Base-by-base conservation (phyloP, 2,113 vertebrate genomes). In the Silurus asotus region DNA sequence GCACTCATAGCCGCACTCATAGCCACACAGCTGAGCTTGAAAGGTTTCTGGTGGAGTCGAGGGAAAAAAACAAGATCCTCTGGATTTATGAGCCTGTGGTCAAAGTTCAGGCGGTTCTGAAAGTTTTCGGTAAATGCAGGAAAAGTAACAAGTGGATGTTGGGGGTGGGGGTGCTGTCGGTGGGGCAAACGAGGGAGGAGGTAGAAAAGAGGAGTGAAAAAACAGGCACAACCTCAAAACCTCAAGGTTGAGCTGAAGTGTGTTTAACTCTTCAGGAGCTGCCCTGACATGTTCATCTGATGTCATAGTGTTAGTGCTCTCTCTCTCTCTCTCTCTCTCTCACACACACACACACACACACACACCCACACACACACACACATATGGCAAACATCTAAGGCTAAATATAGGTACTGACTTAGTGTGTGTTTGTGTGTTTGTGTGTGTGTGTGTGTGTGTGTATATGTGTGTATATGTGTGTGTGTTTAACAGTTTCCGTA, bases 81-180 rank as follows among this genome's bases (percentile, higher is more conserved):
- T 37, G 17, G 19, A 58, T 67, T 81, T 64, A 53, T 5, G 45
- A 25, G 5, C 10, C 37, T 72, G 67, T 37, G 37, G 37, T 37
- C 37, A 37, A 37, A 9, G 48, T 51, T 25, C 2, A 25, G 53
- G 55, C 25, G 74, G 55, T 65, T 72, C 53, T 58, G 19, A 8
- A 10, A 13, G 69, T 76, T 89, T 84, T 84, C 67, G 10, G 67
- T 81, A 88, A 88, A 86, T 77, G n/a, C 25, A 5, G 23, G 56
- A 77, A 64, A 80, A 69, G 11, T 15, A 53, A n/a, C 83, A 76
- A 45, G 49, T 75, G 59, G 49, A 6, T 49, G n/a, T 13, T 17
- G 45, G 56, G 48, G 23, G 2, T 14, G 17, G 1, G 6, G 80
- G 15, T 37, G 37, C 37, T 37, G 37, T 37, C 37, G 14, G 6